phyloP scores from a whole-genome alignment of 1,140 invertebrate genomes.

The Drosophila funebris region DNA sequence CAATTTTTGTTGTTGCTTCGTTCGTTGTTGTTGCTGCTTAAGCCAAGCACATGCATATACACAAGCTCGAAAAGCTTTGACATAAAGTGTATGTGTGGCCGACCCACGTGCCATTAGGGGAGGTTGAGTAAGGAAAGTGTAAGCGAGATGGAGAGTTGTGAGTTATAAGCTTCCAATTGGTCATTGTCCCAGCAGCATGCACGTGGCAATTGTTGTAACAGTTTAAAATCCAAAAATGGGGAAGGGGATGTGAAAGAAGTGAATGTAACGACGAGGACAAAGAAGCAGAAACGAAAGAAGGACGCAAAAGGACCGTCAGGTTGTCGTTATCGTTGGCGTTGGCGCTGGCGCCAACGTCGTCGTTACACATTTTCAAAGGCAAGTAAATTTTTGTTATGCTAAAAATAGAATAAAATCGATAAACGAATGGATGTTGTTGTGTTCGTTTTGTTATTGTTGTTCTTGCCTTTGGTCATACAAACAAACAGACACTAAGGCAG shows the following conservation, averaged over 20 bases:
- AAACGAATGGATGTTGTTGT: conserved; percentile 73
- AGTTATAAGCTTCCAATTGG: conserved; percentile 21
- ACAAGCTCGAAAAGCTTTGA: conserved; percentile 5
- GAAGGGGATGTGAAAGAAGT: background rate
- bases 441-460: conserved; percentile 18
- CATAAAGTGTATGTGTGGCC: background rate
- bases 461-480: conserved; percentile 56
- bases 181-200: conserved; percentile 28
- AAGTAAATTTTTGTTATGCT: conserved; percentile 73
- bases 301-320: conserved; percentile 9
- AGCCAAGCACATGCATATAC: conserved; percentile 11
- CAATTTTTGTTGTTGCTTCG: background rate
- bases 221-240: background rate
- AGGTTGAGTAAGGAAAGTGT: background rate
- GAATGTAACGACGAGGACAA: background rate
- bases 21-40: background rate
- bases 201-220: conserved; percentile 32
- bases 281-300: conserved; percentile 9
- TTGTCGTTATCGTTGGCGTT: conserved; percentile 2
- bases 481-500: conserved; percentile 46
- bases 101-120: conserved; percentile 1
- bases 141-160: conserved; percentile 5
- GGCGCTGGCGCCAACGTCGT: conserved; percentile 12
- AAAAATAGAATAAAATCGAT: conserved; percentile 83
- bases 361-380: conserved; percentile 68